Percentiles rank a stretch among this genome's conserved stretches.
These are phyloP conservation scores for Diplodus puntazzo DNA, from an alignment of 2,797 vertebrate species.

Conservation along the genomic window DNA sequence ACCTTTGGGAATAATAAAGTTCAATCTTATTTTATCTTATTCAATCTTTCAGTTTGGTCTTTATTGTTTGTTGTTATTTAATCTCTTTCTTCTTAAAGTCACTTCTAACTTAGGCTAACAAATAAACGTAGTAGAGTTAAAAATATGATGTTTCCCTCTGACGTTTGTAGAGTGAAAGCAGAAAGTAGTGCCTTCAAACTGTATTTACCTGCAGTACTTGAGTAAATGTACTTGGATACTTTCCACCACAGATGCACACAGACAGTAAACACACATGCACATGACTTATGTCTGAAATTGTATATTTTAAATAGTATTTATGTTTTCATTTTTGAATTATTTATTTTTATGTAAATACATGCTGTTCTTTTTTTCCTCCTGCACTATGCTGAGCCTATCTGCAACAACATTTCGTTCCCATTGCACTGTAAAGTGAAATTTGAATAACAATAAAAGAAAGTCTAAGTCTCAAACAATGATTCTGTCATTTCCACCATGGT, in stretches of 20 bases:
- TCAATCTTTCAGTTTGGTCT: not conserved
- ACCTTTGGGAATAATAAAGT: too few species aligned
- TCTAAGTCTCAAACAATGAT: not conserved
- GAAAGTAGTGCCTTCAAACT: not conserved
- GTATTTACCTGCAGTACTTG: not conserved
- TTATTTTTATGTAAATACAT: too few species aligned
- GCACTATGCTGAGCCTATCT: too few species aligned
- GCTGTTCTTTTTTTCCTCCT: too few species aligned
- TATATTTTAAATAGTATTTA: too few species aligned
- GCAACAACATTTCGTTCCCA: too few species aligned
- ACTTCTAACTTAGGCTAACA: not conserved
- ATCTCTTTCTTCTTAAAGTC: too few species aligned
- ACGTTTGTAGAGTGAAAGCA: not conserved
- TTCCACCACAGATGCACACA: not conserved
- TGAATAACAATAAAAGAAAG: too few species aligned
- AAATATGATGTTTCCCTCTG: not conserved
- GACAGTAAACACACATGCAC: not conserved
- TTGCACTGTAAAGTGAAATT: too few species aligned
- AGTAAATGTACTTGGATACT: not conserved
- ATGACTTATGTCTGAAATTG: not conserved
- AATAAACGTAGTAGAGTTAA: not conserved
- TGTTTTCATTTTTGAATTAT: too few species aligned
- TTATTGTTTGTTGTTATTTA: not conserved
- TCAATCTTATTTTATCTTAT: too few species aligned
- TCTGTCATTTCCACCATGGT: not conserved